Base-by-base conservation (phyloP, 1,140 invertebrate species). In the Cotesia glomerata region DNA sequence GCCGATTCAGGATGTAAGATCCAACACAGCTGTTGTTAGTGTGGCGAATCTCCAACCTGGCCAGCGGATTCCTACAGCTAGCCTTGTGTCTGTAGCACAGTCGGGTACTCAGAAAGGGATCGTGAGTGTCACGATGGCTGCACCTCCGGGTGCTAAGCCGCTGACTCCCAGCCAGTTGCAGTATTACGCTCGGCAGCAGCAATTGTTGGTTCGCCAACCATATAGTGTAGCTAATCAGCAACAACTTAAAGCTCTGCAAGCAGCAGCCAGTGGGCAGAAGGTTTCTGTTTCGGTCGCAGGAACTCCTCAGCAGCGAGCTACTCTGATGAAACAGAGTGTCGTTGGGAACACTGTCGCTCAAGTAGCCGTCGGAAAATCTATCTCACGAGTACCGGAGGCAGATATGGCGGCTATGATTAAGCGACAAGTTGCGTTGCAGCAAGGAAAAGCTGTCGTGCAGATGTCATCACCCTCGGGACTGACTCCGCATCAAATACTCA, bases 341-440 rank as follows among this genome's bases (percentile, higher is more conserved):
- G 84, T 85, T 61, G 85, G 88, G n/a, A 81, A 85, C 2, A 69
- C 82, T 1, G 74, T 78, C 76, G 84, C 87, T 2, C 80, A 88
- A 34, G 78, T 83, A 1, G 65, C 75, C 0, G 76, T 82, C 5
- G 86, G 84, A 4, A 89, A 91, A 76, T 85, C 89, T 78, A 32
- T 87, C 84, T 65, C 88, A 85, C 73, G 89, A 88, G 64, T 93
- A 2, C 89, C 92, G 0, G 91, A 93, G 16, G 88, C 89, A 18
- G 93, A 94, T 79, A 91, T 95, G 88, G 89, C 91, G 8, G 90
- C 92, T 8, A 73, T 94, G 14, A 82, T 94, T 0, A 93, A 94
- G 75, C 87, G 90, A 14, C 92, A 93, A 72, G 88, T 90, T 16
- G 89, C 89, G 34, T 77, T 90, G 52, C 87, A 90, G 61, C 88